Evolutionary conservation across 1,140 invertebrate species (phyloP), one percentile per base, ranked within the genome.

Genomic region (Holcopasites calliopsidis): DNA sequence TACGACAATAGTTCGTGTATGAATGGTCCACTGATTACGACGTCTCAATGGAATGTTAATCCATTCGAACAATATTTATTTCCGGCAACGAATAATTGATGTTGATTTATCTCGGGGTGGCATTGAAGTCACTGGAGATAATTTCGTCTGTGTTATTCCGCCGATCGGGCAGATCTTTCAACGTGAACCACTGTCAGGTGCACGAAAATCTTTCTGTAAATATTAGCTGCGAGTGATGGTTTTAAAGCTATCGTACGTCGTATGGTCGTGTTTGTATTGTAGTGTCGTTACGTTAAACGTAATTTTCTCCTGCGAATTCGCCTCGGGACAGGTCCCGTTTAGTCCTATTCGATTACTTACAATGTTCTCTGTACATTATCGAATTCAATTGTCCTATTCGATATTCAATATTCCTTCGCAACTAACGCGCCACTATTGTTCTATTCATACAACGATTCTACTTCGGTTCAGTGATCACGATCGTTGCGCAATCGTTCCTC

Each of bases 401-500:
- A n/a, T n/a, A 49, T 54, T 79, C 64, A 50, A 38, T 64, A 58
- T 47, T 77, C 26, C 35, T 54, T 62, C 57, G 33, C 68, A 76
- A 47, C 33, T n/a, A n/a, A 42, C 40, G 74, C 38, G 18, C 40
- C 71, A 62, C 26, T 69, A 55, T 82, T 23, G 31, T 66, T 33
- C 58, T 73, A 57, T 72, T 77, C 62, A 40, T 61, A 66, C 52
- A 38, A 70, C 81, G 57, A 50, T 42, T 74, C 58, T 78, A 65
- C 23, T 38, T 75, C 49, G 79, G 42, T 81, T 60, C 68, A 74
- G 16, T 13, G 64, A 82, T 85, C 80, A 72, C n/a, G n/a, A 60
- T 86, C 79, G 80, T 89, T 89, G 70, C 50, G 64, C 64, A 80
- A 77, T 76, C 71, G 52, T 35, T 54, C 44, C 61, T 33, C 65